Conservation (phyloP, 1,140 invertebrate species). For the Arctopsyche grandis region DNA sequence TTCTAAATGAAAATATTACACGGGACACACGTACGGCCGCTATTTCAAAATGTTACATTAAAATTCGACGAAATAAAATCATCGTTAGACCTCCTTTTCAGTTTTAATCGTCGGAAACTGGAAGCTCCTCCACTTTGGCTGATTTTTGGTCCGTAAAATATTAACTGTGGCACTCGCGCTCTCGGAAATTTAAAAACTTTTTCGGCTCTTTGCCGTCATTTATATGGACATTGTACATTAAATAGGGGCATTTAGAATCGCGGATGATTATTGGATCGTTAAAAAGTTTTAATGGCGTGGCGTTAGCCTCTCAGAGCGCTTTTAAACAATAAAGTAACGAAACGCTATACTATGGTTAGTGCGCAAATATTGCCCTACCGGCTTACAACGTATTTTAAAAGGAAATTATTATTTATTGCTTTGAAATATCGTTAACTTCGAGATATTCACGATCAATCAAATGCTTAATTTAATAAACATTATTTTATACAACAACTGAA, state of each 20-base stretch:
- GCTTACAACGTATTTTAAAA: too few relatives aligned
- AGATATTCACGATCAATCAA: too few relatives aligned
- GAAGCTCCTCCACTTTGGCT: neutral
- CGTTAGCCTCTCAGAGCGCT: slow-evolving; percentile 7
- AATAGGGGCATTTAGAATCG: slow-evolving; percentile 32
- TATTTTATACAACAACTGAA: too few relatives aligned
- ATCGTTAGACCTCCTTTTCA: neutral
- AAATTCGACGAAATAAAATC: neutral
- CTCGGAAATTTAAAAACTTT: slow-evolving; percentile 31
- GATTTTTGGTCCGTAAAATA: slow-evolving; percentile 30
- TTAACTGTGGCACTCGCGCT: slow-evolving; percentile 10
- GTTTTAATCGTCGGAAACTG: neutral
- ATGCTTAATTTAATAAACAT: too few relatives aligned
- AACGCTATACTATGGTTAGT: slow-evolving; percentile 9
- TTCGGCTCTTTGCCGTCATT: slow-evolving; percentile 28
- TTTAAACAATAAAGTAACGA: slow-evolving; percentile 29
- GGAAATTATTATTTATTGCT: too few relatives aligned
- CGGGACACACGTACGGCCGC: too few relatives aligned
- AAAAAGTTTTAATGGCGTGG: slow-evolving; percentile 28
- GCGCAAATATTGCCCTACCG: neutral
- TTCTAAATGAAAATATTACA: neutral
- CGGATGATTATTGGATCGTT: slow-evolving; percentile 30
- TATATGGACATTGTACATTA: slow-evolving; percentile 32
- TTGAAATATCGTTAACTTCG: too few relatives aligned
- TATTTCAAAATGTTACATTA: too few relatives aligned